These are phyloP conservation scores for Rhinoptilus africanus DNA, from an alignment of 2,113 vertebrate species.

Conservation along the genomic window DNA sequence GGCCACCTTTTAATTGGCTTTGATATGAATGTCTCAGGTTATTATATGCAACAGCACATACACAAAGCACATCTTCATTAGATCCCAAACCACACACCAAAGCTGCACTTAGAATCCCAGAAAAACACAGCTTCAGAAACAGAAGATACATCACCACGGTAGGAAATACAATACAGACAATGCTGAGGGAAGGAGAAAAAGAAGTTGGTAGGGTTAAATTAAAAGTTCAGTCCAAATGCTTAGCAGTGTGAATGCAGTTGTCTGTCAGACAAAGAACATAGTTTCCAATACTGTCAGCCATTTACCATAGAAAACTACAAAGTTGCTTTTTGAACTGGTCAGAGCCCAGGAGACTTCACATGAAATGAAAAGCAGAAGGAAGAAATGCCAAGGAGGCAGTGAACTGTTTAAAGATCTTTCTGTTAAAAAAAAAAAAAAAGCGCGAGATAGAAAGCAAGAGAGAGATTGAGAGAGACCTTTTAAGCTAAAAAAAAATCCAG, in stretches of 20 bases:
- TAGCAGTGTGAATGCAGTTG: slow-evolving; percentile 14
- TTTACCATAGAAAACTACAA: slow-evolving; percentile 45
- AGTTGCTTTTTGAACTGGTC: slow-evolving; percentile 54
- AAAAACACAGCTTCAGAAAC: not conserved
- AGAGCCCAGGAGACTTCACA: slow-evolving; percentile 52
- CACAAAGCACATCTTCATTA: not conserved
- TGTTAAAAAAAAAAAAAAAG: not conserved
- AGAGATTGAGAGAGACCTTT: not conserved
- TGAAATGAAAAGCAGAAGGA: slow-evolving; percentile 57
- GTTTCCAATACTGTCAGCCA: slow-evolving; percentile 60
- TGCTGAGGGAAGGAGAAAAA: not conserved
- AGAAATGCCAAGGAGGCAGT: slow-evolving; percentile 26
- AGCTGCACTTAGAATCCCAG: not conserved
- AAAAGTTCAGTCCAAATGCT: slow-evolving; percentile 2
- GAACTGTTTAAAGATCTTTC: slow-evolving; percentile 28
- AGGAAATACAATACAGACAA: not conserved
- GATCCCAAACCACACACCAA: not conserved
- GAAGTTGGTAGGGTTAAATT: not conserved
- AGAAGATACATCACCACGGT: not conserved
- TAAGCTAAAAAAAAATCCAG: not conserved
- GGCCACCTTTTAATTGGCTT: not conserved
- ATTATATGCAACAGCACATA: not conserved
- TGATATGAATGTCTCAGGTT: not conserved
- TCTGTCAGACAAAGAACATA: slow-evolving; percentile 57
- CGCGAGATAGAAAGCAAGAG: no score